phyloP scores from a whole-genome alignment of 2,888 invertebrate species.

The Eristalis pertinax region DNA sequence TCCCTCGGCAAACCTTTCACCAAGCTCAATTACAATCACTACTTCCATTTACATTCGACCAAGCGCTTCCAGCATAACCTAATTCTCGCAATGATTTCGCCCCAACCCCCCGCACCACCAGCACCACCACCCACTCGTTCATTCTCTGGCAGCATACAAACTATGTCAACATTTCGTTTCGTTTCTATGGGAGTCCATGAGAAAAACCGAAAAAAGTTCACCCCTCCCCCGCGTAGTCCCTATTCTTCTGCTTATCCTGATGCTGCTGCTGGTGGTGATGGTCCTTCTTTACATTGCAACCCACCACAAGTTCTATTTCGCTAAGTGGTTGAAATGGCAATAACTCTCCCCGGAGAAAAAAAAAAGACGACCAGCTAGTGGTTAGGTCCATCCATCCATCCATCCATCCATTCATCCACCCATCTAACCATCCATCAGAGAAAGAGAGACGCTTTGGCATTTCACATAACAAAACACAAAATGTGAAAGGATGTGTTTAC shows the following conservation, averaged over 20 bases:
- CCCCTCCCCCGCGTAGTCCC: not conserved
- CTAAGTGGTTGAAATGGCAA: constrained; percentile 47
- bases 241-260: not conserved
- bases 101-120: not conserved
- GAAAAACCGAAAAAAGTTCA: not conserved
- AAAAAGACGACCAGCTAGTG: not conserved
- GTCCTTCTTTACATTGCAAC: not conserved
- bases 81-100: constrained; percentile 11
- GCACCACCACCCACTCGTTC: not conserved
- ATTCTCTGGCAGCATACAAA: not conserved
- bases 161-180: not conserved
- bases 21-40: not conserved
- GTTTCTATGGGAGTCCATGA: not conserved
- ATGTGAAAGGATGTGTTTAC: not conserved
- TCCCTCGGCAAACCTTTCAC: not conserved
- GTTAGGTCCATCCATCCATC: not conserved
- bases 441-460: not conserved
- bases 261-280: no score
- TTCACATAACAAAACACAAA: not conserved
- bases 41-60: not conserved
- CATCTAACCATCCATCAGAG: not conserved
- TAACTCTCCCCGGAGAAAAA: constrained; percentile 26
- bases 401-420: not conserved
- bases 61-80: constrained; percentile 21
- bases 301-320: not conserved